phyloP scores from a whole-genome alignment of 2,113 vertebrate species.

The Loxodonta africana region DNA sequence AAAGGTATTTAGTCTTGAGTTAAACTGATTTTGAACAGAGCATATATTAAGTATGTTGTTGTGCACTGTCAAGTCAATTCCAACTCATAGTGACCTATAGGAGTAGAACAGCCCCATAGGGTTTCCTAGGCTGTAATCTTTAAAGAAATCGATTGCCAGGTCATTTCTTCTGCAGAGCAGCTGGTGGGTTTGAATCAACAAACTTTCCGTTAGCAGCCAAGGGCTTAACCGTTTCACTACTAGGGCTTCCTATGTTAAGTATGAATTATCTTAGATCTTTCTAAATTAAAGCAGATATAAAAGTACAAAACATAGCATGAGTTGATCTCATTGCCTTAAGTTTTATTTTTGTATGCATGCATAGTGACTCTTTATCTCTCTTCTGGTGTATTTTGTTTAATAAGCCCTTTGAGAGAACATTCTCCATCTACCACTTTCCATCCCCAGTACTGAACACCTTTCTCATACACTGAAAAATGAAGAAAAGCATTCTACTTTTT shows the following conservation, averaged over 20 bases:
- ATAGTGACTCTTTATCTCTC: not conserved
- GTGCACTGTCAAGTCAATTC: not conserved
- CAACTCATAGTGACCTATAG: not conserved
- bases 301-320: not conserved
- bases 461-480: not conserved
- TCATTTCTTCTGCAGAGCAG: not conserved
- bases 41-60: not conserved
- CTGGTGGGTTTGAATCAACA: not conserved
- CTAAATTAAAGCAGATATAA: not conserved
- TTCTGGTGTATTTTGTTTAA: not conserved
- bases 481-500: not conserved
- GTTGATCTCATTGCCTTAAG: not conserved
- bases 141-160: too few species aligned
- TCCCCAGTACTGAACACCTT: not conserved
- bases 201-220: not conserved
- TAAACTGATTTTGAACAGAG: conserved; percentile 31
- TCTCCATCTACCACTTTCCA: not conserved
- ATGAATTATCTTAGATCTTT: not conserved
- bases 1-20: not conserved
- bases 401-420: not conserved
- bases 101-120: not conserved
- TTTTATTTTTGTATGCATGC: not conserved
- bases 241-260: too few species aligned
- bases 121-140: too few species aligned
- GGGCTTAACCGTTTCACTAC: too few species aligned